These are phyloP conservation scores for Egretta garzetta DNA, from an alignment of 2,113 vertebrate genomes.

Conservation along the genomic window DNA sequence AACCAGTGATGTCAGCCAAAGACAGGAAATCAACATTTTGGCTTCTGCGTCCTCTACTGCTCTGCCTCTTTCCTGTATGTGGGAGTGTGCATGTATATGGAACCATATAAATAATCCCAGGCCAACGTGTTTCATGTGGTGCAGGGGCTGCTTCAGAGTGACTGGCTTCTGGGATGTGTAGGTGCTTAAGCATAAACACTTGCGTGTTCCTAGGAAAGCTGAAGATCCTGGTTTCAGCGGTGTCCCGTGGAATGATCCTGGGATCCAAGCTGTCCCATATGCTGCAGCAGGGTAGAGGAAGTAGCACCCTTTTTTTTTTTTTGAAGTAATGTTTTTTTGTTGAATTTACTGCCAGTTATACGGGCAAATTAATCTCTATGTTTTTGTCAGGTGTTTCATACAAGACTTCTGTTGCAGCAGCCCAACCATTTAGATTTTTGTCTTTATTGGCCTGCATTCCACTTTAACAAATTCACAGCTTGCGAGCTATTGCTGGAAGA, in stretches of 20 bases:
- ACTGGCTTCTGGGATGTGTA: not conserved
- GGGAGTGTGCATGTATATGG: not conserved
- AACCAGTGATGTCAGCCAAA: slow-evolving; percentile 2
- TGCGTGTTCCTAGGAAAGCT: not conserved
- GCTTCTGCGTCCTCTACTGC: not conserved
- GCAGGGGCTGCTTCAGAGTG: not conserved
- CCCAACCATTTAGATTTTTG: not conserved
- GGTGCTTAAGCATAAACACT: not conserved
- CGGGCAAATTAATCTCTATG: not conserved
- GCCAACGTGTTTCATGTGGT: not conserved
- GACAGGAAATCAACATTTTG: slow-evolving; percentile 43
- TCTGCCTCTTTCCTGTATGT: not conserved
- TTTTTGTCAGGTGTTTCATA: slow-evolving; percentile 39
- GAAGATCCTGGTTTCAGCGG: not conserved
- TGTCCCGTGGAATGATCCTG: not conserved
- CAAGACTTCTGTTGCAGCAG: slow-evolving; percentile 7
- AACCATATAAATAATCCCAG: not conserved
- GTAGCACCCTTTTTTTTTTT: not conserved
- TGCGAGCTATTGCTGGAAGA: slow-evolving; percentile 23
- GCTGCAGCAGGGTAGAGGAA: not conserved
- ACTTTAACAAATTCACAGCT: slow-evolving; percentile 65
- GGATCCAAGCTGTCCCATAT: not conserved
- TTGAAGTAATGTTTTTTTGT: not conserved
- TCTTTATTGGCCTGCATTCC: slow-evolving; percentile 39
- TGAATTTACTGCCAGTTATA: not conserved